These are phyloP conservation scores for Chiridota heheva DNA, from an alignment of 35 echinoderm and acorn worm genomes.

Conservation along the genomic window DNA sequence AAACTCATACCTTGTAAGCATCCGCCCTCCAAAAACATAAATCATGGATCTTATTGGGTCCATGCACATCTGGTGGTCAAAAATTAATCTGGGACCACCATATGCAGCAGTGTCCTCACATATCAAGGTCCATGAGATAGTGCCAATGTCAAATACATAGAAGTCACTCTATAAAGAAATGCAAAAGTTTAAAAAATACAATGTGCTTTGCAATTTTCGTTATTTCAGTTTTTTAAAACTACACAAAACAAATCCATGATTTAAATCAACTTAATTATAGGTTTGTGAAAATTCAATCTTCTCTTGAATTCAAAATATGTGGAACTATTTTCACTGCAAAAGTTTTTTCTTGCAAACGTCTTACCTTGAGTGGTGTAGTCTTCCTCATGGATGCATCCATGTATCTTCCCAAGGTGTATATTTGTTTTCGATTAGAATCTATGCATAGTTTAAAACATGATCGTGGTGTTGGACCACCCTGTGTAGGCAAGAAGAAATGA, in stretches of 20 bases:
- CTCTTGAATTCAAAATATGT: too few species aligned
- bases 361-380: constrained; percentile 78
- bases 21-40: constrained; percentile 92
- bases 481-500: not conserved
- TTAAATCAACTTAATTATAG: not conserved
- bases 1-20: constrained; percentile 62
- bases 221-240: not conserved
- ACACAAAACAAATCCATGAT: not conserved
- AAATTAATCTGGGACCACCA: constrained; percentile 89
- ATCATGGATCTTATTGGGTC: constrained; percentile 87
- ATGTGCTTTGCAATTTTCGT: too few species aligned
- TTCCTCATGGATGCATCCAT: constrained; percentile 88
- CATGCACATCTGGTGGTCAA: constrained; percentile 99
- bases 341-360: too few species aligned
- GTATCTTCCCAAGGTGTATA: constrained; percentile 97
- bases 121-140: constrained; percentile 90
- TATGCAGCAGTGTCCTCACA: constrained; percentile 95
- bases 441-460: constrained; percentile 98
- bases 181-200: not conserved
- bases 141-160: constrained; percentile 94
- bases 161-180: constrained; percentile 88
- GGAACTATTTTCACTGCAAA: too few species aligned
- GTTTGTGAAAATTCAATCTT: constrained; percentile 11
- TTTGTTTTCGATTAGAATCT: constrained; percentile 79
- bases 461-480: constrained; percentile 91